phyloP scores from a whole-genome alignment of 2,113 vertebrate species.

The Tupaia tana region DNA sequence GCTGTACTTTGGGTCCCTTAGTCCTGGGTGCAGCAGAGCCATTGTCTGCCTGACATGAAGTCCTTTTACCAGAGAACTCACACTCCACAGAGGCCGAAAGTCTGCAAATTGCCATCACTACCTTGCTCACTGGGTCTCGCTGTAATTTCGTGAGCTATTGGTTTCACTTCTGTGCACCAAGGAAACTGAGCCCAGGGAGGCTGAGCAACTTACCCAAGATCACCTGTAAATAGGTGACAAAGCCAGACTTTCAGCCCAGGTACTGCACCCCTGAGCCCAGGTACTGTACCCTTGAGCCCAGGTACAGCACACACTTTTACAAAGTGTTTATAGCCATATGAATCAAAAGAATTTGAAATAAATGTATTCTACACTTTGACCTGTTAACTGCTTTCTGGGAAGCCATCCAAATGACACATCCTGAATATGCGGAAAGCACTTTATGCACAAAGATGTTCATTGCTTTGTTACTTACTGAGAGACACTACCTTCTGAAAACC shows the following conservation, averaged over 20 bases:
- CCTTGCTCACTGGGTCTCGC: not conserved
- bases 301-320: no score
- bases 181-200: not conserved
- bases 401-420: not conserved
- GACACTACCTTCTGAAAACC: not conserved
- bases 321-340: not conserved
- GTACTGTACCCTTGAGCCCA: no score
- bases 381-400: not conserved
- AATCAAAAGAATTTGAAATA: not conserved
- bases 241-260: not conserved
- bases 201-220: not conserved
- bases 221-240: no score
- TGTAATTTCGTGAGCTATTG: no score
- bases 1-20: not conserved
- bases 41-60: no score
- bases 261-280: no score
- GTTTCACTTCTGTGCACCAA: no score
- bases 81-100: not conserved
- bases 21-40: not conserved
- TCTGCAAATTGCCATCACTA: fast-evolving
- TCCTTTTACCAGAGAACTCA: not conserved
- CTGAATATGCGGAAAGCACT: not conserved
- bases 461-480: not conserved
- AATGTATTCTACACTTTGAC: not conserved
- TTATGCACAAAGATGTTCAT: not conserved